These are phyloP conservation scores for Brienomyrus longianalis DNA, from an alignment of 2,113 vertebrate species.

Conservation along the genomic window DNA sequence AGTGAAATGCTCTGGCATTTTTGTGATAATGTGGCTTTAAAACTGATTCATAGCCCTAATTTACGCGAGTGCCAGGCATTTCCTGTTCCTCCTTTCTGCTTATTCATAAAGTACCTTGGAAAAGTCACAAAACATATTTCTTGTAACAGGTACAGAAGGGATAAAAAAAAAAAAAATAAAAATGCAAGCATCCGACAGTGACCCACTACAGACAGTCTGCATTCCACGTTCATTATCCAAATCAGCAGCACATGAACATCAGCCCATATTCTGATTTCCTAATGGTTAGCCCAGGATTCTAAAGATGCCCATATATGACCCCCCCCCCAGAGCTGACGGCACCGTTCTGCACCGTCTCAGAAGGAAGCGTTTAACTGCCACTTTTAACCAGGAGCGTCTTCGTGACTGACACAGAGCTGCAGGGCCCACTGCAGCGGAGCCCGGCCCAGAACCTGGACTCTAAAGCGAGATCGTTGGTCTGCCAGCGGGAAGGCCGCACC, in stretches of 20 bases:
- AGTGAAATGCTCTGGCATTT: neutral
- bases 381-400: neutral
- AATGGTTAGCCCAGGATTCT: neutral
- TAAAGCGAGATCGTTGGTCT: neutral
- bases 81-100: neutral
- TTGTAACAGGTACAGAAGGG: neutral
- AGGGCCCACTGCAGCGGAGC: neutral
- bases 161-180: too few relatives aligned
- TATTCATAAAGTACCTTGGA: neutral
- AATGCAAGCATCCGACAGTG: neutral
- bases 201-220: neutral
- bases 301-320: neutral
- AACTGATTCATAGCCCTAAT: neutral
- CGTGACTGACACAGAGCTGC: neutral
- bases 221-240: neutral
- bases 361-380: conserved; percentile 27
- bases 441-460: neutral
- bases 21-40: neutral
- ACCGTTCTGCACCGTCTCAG: conserved; percentile 25
- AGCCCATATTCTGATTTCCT: neutral
- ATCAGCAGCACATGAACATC: neutral
- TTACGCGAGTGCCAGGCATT: neutral
- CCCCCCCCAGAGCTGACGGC: neutral
- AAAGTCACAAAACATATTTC: neutral
- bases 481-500: neutral